Evolutionary conservation across 2,113 vertebrate genomes (phyloP), one percentile per base, ranked within the genome.

Genomic region (Thunnus maccoyii): DNA sequence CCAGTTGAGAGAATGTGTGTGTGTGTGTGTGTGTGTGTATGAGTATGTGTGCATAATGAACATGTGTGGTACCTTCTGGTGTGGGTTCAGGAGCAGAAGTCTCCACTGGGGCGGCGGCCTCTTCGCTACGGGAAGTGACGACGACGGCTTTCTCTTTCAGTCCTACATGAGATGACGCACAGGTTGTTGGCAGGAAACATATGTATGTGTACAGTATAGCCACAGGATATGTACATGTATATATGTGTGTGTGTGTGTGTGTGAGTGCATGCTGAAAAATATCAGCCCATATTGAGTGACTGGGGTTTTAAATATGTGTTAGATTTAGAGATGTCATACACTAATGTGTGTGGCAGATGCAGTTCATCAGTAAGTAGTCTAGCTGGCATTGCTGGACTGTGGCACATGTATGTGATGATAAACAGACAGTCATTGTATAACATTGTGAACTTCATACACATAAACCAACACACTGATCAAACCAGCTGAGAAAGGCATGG

Each of bases 101-200:
- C 51, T 91, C 72, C 36, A 44, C 73, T 17, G 88, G 72, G 9
- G 78, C 54, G 1, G 88, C 62, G 3, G 64, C 75, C 56, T 76
- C 80, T 67, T 85, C 63, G 0, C 27, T 66, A 25, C 30, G 76
- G 36, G 76, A n/a, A 1, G 64, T 27, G 46, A 84, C 57, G n/a
- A 86, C 80, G 4, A 81, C 85, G 14, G 68, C 66, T 58, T 90
- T 94, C 68, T 95, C 93, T 86, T 93, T 93, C 83, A 96, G 90
- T 72, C 95, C 95, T 96, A 93, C 55, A 83, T 54, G 83, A 84
- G 75, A 88, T 27, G 68, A 93, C 13, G 86, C 65, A 88, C 48
- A 93, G 25, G 68, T 83, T 76, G 86, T 67, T 79, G 84, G 36
- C 58, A 86, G 66, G 67, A 68, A 30, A 67, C 1, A 22, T 1